phyloP scores from a whole-genome alignment of 1,140 invertebrate genomes.

The Megathymus violae region DNA sequence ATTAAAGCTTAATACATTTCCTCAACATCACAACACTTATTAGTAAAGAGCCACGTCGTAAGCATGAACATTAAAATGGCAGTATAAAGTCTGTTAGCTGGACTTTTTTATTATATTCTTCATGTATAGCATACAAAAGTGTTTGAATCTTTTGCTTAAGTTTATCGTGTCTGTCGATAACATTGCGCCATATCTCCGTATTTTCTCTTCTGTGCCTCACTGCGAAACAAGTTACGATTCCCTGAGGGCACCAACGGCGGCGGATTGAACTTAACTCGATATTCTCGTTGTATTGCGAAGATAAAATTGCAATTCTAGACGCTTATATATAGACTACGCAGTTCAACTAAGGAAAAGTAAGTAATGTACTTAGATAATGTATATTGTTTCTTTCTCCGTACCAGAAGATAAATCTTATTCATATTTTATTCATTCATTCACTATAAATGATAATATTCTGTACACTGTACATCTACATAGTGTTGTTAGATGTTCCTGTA shows the following conservation, averaged over 20 bases:
- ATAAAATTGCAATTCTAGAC: conserved; percentile 27
- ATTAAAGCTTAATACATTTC: too few relatives aligned
- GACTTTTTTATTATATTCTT: too few relatives aligned
- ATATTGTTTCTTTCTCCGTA: background rate
- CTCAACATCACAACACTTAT: too few relatives aligned
- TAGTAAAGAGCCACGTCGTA: too few relatives aligned
- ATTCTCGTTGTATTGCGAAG: conserved; percentile 24
- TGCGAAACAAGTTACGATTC: conserved; percentile 27
- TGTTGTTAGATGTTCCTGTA: too few relatives aligned
- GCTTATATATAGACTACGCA: conserved; percentile 6
- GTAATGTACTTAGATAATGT: background rate
- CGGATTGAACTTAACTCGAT: conserved; percentile 33
- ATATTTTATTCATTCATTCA: too few relatives aligned
- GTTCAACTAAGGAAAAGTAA: background rate
- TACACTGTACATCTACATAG: too few relatives aligned
- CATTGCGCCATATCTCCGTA: conserved; percentile 6
- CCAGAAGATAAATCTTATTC: too few relatives aligned
- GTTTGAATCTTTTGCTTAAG: background rate
- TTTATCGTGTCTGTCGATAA: background rate
- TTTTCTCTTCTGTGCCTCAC: conserved; percentile 9
- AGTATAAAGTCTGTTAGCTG: too few relatives aligned
- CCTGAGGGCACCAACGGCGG: conserved; percentile 12
- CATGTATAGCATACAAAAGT: background rate
- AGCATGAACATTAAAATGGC: too few relatives aligned
- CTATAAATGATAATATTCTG: too few relatives aligned